These are phyloP conservation scores for Netelia fuscicornis DNA, from an alignment of 2,888 invertebrate species.

Conservation along the genomic window DNA sequence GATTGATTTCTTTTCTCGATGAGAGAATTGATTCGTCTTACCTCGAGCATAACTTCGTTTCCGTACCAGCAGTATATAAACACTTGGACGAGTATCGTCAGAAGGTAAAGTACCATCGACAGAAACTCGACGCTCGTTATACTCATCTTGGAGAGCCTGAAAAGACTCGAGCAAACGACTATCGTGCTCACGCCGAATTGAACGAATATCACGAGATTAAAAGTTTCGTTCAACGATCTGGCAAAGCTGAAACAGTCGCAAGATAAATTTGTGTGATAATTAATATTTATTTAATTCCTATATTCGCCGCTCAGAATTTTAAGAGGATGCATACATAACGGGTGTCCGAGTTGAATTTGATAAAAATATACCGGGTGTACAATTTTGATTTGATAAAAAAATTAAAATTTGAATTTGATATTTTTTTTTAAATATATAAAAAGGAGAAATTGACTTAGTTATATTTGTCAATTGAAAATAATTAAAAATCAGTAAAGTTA, in stretches of 20 bases:
- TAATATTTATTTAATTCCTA: background rate
- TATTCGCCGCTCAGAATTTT: too few species aligned
- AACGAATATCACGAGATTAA: constrained; percentile 45
- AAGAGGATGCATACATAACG: too few species aligned
- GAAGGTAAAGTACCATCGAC: constrained; percentile 4
- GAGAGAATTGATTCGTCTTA: background rate
- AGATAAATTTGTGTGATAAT: background rate
- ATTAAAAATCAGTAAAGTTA: too few species aligned
- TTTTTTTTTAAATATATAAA: too few species aligned
- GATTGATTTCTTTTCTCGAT: background rate
- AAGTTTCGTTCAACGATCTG: constrained; percentile 30
- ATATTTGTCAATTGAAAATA: too few species aligned
- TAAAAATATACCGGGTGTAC: too few species aligned
- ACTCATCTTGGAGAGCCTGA: constrained; percentile 14
- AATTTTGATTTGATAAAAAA: too few species aligned
- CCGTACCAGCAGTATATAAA: constrained; percentile 61
- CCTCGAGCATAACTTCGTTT: constrained; percentile 53
- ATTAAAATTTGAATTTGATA: too few species aligned
- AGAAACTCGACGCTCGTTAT: constrained; percentile 28
- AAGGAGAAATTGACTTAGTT: too few species aligned
- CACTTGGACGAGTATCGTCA: constrained; percentile 45
- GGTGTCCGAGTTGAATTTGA: too few species aligned
- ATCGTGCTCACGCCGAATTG: constrained; percentile 42
- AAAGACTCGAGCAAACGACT: constrained; percentile 38
- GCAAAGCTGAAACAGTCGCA: constrained; percentile 20